These are phyloP conservation scores for Parauchenoglanis ngamensis DNA, from an alignment of 2,797 vertebrate genomes.

Conservation along the genomic window DNA sequence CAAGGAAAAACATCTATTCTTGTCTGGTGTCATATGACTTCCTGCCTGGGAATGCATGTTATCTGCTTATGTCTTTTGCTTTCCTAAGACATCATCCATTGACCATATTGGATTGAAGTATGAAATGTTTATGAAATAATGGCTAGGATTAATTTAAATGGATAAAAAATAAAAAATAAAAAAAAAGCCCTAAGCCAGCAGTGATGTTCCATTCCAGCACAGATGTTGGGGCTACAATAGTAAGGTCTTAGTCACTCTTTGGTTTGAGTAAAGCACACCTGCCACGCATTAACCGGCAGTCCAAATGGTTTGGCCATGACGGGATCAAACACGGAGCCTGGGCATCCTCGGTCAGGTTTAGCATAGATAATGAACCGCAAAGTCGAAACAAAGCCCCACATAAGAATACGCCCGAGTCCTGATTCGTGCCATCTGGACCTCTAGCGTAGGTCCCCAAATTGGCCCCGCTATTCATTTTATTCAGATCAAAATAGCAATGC, in stretches of 20 bases:
- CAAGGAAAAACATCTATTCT: neutral
- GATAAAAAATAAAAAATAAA: too few species aligned
- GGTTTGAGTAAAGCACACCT: slow-evolving; percentile 42
- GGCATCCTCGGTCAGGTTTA: slow-evolving; percentile 45
- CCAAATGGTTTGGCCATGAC: slow-evolving; percentile 54
- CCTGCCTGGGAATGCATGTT: slow-evolving; percentile 27
- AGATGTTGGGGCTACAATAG: slow-evolving; percentile 34
- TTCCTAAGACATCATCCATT: slow-evolving; percentile 11
- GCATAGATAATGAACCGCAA: slow-evolving; percentile 54
- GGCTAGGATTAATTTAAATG: neutral
- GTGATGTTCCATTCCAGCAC: neutral
- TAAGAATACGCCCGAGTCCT: slow-evolving; percentile 49
- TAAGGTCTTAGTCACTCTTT: slow-evolving; percentile 41
- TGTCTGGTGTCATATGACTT: slow-evolving; percentile 27
- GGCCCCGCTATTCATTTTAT: slow-evolving; percentile 38
- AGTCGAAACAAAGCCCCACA: slow-evolving; percentile 51
- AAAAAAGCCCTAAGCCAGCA: neutral
- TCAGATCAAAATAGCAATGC: slow-evolving; percentile 21
- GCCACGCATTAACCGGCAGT: slow-evolving; percentile 43
- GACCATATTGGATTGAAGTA: neutral
- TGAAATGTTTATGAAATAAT: neutral
- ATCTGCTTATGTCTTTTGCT: slow-evolving; percentile 19
- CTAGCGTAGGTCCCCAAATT: slow-evolving; percentile 29
- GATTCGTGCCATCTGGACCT: slow-evolving; percentile 62
- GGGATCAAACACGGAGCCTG: slow-evolving; percentile 43